Conservation (phyloP, 2,797 vertebrate genomes). For the Notoglanidium macrostoma region DNA sequence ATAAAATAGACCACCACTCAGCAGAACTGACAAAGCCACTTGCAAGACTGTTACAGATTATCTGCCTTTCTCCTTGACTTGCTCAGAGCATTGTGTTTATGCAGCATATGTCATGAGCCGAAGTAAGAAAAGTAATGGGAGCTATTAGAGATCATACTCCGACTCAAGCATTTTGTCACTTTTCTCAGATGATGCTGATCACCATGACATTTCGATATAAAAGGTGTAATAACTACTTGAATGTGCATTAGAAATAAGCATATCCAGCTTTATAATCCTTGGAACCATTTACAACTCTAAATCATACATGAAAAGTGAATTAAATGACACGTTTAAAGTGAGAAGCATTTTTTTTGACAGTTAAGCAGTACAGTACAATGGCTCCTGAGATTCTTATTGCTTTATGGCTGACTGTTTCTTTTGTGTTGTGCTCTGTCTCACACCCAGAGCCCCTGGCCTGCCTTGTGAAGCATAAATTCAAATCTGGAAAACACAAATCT, state of each 20-base stretch:
- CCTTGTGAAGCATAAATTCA: slow-evolving; percentile 43
- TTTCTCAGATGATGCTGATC: slow-evolving; percentile 8
- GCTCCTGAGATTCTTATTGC: not conserved
- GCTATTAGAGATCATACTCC: slow-evolving; percentile 11
- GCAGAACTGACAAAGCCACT: not conserved
- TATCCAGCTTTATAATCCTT: not conserved
- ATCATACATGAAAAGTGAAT: slow-evolving; percentile 23
- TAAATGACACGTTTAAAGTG: not conserved
- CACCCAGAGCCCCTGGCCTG: not conserved
- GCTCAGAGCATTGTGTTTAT: not conserved
- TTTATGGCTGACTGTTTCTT: slow-evolving; percentile 22
- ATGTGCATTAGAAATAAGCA: not conserved
- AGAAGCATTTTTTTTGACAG: not conserved
- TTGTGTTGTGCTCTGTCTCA: slow-evolving; percentile 17
- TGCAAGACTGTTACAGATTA: not conserved
- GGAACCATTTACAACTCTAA: not conserved
- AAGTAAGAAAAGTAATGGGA: slow-evolving; percentile 32
- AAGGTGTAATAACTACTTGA: not conserved
- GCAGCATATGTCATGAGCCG: not conserved
- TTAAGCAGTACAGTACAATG: not conserved
- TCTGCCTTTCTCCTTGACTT: not conserved
- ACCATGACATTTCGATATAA: slow-evolving; percentile 26
- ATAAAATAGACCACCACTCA: no score
- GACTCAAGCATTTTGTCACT: slow-evolving; percentile 4
- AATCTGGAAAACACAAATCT: slow-evolving; percentile 49